These are phyloP conservation scores for Pseudocheirus occidentalis DNA, from an alignment of 2,797 vertebrate species.

Conservation along the genomic window DNA sequence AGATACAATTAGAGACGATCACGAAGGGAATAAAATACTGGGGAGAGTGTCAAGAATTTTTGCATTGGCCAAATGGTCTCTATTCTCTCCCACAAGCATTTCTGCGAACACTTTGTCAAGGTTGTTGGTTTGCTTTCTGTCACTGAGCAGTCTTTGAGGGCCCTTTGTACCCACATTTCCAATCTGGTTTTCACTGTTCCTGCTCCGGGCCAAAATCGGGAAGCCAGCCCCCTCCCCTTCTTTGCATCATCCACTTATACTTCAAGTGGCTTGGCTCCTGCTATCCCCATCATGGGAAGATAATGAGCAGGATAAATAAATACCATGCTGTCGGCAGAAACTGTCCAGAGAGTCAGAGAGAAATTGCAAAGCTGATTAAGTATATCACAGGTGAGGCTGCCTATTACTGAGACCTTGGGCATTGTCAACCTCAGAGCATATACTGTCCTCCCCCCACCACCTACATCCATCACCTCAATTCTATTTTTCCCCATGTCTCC, in stretches of 20 bases:
- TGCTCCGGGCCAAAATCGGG: neutral
- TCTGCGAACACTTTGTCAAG: slow-evolving; percentile 50
- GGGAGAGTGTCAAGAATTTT: slow-evolving; percentile 60
- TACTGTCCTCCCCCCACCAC: neutral
- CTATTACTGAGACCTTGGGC: neutral
- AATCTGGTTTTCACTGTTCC: slow-evolving; percentile 1
- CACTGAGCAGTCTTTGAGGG: neutral
- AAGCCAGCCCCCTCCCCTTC: neutral
- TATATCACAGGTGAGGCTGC: neutral
- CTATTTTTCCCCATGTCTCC: neutral
- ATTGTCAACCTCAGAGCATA: neutral
- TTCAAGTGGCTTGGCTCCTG: neutral
- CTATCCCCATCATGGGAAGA: slow-evolving; percentile 25
- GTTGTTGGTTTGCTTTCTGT: slow-evolving; percentile 7
- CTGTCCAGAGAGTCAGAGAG: neutral
- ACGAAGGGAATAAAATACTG: slow-evolving; percentile 71
- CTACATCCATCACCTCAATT: neutral
- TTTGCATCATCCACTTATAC: neutral
- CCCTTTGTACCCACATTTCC: neutral
- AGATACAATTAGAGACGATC: slow-evolving; percentile 72
- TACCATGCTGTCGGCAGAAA: neutral
- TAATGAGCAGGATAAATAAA: slow-evolving; percentile 48
- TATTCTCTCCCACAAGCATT: slow-evolving; percentile 43
- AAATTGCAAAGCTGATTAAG: neutral
- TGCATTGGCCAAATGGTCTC: slow-evolving; percentile 57